Base-by-base conservation (phyloP, 2,888 invertebrate species). In the Glyphotaelius pellucidus region DNA sequence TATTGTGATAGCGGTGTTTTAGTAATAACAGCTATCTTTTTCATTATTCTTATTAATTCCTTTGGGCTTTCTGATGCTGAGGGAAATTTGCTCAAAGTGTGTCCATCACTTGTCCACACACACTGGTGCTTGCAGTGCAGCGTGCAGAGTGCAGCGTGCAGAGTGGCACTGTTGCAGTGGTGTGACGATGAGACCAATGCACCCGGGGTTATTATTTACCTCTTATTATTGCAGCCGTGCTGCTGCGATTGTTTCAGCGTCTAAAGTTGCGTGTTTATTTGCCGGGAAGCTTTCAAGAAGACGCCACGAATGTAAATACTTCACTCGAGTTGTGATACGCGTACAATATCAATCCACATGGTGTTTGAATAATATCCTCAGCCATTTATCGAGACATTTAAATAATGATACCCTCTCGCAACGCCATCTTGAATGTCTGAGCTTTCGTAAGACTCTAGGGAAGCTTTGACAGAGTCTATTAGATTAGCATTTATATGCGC, bases 211-310 rank as follows among this genome's bases (percentile, higher is more conserved):
- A 87, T 67, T 87, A 32, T 89, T 80, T n/a, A 42, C 89, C 38
- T 35, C 42, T 90, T 83, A 83, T 90, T 90, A 90, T 90, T 90
- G 83, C 90, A 83, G 47, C n/a, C 90, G 84, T 83, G 83, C 83
- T 83, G 83, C 83, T 89, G 80, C 89, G 89, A 89, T 83, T 89
- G 80, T 80, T 89, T 80, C 30, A 35, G 80, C 32, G 30, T 89
- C 80, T 80, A 31, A 80, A 80, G 15, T 35, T 38, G 80, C 80
- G 80, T 80, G 42, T 89, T 80, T 88, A 88, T 88, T 52, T 88
- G 31, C 67, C 12, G 80, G 80, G n/a, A n/a, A 52, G 35, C 83
- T 90, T 83, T 90, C 90, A 47, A 83, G 81, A 80, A 90, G 90
- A 83, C 80, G 31, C 83, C 83, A 31, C 19, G 31, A 30, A 47